phyloP scores from a whole-genome alignment of 2,888 invertebrate species.

The Coenonympha glycerion region DNA sequence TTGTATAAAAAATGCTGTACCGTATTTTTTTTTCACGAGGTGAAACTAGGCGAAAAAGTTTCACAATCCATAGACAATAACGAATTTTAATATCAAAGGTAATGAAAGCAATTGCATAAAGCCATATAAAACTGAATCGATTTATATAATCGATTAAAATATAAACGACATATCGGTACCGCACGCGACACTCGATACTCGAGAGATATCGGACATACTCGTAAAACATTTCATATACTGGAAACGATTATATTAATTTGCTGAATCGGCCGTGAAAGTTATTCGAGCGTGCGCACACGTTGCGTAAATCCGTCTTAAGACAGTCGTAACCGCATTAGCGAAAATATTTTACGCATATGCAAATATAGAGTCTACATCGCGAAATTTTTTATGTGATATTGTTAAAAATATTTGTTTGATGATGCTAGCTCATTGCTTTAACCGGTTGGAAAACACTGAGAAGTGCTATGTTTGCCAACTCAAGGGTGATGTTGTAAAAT shows the following conservation, averaged over 20 bases:
- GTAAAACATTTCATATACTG: slow-evolving; percentile 15
- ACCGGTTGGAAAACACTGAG: too few species aligned
- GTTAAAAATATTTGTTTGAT: too few species aligned
- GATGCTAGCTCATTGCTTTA: too few species aligned
- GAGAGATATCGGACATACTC: slow-evolving; percentile 18
- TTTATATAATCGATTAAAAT: slow-evolving; percentile 22
- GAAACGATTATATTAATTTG: slow-evolving; percentile 19
- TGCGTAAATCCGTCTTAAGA: background rate
- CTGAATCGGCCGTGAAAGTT: slow-evolving; percentile 24
- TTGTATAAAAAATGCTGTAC: too few species aligned
- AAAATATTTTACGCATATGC: background rate
- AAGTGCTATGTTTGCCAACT: too few species aligned
- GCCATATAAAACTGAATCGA: slow-evolving; percentile 16
- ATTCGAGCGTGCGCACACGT: slow-evolving; percentile 6
- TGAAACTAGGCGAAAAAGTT: slow-evolving; percentile 11
- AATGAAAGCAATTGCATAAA: slow-evolving; percentile 24
- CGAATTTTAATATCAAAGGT: slow-evolving; percentile 6
- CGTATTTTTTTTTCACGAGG: too few species aligned
- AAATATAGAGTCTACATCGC: too few species aligned
- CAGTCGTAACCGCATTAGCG: background rate
- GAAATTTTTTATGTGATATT: too few species aligned
- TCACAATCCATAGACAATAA: background rate
- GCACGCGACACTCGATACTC: too few species aligned
- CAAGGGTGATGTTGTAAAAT: too few species aligned
- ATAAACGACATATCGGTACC: slow-evolving; percentile 13